Percentiles rank a stretch among this genome's conserved stretches.
phyloP scores from a whole-genome alignment of 1,140 invertebrate species.

The Magallana gigas region DNA sequence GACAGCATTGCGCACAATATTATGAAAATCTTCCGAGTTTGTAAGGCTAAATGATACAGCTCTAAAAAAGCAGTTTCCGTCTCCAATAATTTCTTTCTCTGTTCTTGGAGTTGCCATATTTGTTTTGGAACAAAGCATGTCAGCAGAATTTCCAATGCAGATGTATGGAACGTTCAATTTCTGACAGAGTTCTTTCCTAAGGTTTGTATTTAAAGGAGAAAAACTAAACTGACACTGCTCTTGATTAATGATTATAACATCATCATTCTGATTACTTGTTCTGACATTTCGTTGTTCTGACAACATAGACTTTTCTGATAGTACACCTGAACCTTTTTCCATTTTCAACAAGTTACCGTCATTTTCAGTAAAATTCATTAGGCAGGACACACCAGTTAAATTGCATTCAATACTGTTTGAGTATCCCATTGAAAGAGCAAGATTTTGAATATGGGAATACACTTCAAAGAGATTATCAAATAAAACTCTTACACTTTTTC shows the following conservation, averaged over 20 bases:
- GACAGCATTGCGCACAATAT: neutral
- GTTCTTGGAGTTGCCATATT: neutral
- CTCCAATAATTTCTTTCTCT: neutral
- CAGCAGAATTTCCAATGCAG: neutral
- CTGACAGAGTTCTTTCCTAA: neutral
- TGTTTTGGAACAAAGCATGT: neutral
- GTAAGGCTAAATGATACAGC: neutral
- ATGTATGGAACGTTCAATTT: neutral
- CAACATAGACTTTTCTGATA: neutral
- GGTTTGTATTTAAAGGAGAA: neutral
- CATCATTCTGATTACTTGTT: neutral
- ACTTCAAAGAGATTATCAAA: neutral
- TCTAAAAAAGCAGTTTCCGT: conserved; percentile 41
- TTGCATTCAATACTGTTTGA: neutral
- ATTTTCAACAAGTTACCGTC: neutral
- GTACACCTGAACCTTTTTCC: neutral
- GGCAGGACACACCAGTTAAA: neutral
- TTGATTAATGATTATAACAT: neutral
- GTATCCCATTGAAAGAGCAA: neutral
- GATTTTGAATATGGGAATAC: neutral
- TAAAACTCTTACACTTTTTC: neutral
- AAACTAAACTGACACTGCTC: neutral
- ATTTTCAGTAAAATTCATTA: neutral
- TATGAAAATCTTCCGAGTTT: conserved; percentile 6
- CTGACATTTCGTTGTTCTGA: too few species aligned